phyloP scores from a whole-genome alignment of 1,140 invertebrate species.

The Drosophila mauritiana region DNA sequence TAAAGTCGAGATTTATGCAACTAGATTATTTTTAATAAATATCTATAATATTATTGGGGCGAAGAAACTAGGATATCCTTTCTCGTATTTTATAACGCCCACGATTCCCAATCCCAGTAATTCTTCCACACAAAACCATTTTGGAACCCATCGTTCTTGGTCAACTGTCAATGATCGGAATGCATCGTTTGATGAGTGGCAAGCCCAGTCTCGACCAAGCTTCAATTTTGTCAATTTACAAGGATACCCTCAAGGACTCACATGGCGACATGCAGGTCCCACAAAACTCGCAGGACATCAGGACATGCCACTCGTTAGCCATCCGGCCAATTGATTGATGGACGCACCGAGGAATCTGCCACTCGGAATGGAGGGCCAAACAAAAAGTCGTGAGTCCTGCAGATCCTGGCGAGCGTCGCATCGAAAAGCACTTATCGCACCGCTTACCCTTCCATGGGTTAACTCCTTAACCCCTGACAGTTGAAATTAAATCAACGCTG shows the following conservation, averaged over 20 bases:
- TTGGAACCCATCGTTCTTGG: conserved; percentile 61
- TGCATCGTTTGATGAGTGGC: conserved; percentile 30
- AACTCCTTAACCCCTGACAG: conserved; percentile 41
- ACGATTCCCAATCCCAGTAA: conserved; percentile 5
- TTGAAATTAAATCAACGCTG: conserved; percentile 65
- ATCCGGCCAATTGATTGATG: conserved; percentile 73
- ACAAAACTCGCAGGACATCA: conserved; percentile 14
- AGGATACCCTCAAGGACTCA: conserved; percentile 4
- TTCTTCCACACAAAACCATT: neutral
- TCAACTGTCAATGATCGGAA: conserved; percentile 49
- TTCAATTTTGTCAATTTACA: conserved; percentile 7
- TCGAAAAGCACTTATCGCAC: conserved; percentile 76
- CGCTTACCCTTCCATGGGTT: conserved; percentile 25
- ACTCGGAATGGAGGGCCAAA: conserved; percentile 18
- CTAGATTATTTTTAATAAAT: neutral
- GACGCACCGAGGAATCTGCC: conserved; percentile 60
- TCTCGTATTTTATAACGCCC: neutral
- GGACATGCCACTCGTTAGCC: conserved; percentile 66
- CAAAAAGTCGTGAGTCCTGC: conserved; percentile 21
- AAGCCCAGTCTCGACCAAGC: conserved; percentile 50
- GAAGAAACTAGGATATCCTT: too few species aligned
- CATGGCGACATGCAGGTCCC: conserved; percentile 14
- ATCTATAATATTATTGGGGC: too few species aligned
- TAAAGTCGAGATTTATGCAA: neutral
- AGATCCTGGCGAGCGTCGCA: conserved; percentile 35